Base-by-base conservation (phyloP, 2,113 vertebrate species). In the Leptodactylus fuscus region DNA sequence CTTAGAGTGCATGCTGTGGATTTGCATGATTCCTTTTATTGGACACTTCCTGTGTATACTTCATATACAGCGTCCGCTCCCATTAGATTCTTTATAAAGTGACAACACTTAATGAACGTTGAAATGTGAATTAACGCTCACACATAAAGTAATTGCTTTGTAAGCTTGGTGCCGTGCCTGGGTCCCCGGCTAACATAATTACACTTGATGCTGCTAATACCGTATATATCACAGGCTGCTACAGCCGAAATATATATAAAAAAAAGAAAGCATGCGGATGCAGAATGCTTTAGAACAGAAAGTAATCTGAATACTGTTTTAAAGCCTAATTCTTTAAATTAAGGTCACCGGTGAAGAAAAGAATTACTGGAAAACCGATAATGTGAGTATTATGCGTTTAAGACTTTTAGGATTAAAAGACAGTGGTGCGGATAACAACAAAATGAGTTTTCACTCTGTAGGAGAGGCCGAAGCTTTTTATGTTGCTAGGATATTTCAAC, bases 401-500 rank as follows among this genome's bases (percentile, higher is more conserved):
- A 91, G 90, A 91, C 87, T 83, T 89, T 91, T 93, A 89, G 90
- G 91, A 93, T 94, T 93, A 90, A 91, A 94, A 93, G 92, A 93
- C 92, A 88, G 4, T 88, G 88, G 87, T 92, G 88, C 29, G 86
- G 91, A 93, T 94, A 94, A 92, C 88, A 91, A 88, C 89, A 92
- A 90, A 92, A 94, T 93, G 90, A 92, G 89, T 87, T 94, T 91
- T 92, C 89, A 82, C 90, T 88, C 86, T 86, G 88, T 88, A 88
- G 89, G 92, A 65, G 60, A 91, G 91, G 91, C 90, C 88, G 90
- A 88, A 87, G 89, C 89, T 92, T 89, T 87, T 89, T 88, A 89
- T 88, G 92, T 94, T 94, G 93, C 94, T 94, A 94, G 91, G 93
- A 93, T 94, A 92, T 93, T 71, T 84, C 29, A 48, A 77, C 90